Conservation (phyloP, 2,888 invertebrate species). For the Hypena proboscidalis region DNA sequence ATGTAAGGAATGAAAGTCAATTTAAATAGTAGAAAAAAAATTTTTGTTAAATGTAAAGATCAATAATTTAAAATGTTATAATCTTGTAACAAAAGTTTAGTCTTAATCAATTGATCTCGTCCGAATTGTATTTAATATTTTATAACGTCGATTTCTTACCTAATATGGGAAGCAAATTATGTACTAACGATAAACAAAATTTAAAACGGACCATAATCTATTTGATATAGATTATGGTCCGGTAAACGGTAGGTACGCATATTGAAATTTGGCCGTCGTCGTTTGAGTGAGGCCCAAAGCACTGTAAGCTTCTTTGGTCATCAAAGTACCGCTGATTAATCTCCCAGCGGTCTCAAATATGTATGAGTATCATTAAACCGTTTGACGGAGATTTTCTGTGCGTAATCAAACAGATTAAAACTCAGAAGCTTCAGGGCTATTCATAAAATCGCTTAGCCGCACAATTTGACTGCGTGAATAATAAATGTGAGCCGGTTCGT, state of each 20-base stretch:
- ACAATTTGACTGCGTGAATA: constrained; percentile 36
- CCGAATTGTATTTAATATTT: too few relatives aligned
- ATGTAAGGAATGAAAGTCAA: too few relatives aligned
- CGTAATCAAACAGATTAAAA: constrained; percentile 40
- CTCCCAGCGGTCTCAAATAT: constrained; percentile 27
- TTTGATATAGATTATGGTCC: constrained; percentile 5
- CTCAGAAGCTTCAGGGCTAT: constrained; percentile 31
- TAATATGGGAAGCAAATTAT: too few relatives aligned
- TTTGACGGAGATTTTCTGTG: constrained; percentile 35
- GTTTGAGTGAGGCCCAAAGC: constrained; percentile 13
- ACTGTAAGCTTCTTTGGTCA: constrained; percentile 19
- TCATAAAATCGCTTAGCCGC: constrained; percentile 39
- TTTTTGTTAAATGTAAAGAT: too few relatives aligned
- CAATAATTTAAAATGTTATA: too few relatives aligned
- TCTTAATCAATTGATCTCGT: too few relatives aligned
- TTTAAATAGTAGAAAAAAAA: too few relatives aligned
- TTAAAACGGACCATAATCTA: constrained; percentile 10
- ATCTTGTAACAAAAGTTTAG: too few relatives aligned
- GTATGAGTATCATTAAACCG: constrained; percentile 31
- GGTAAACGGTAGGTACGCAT: constrained; percentile 1
- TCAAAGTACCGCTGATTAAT: constrained; percentile 34
- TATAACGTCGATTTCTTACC: too few relatives aligned
- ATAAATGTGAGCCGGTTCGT: constrained; percentile 23
- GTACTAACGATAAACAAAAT: background rate
- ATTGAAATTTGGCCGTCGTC: constrained; percentile 19